Base-by-base conservation (phyloP, 1,140 invertebrate genomes). In the Drosophila biarmipes region DNA sequence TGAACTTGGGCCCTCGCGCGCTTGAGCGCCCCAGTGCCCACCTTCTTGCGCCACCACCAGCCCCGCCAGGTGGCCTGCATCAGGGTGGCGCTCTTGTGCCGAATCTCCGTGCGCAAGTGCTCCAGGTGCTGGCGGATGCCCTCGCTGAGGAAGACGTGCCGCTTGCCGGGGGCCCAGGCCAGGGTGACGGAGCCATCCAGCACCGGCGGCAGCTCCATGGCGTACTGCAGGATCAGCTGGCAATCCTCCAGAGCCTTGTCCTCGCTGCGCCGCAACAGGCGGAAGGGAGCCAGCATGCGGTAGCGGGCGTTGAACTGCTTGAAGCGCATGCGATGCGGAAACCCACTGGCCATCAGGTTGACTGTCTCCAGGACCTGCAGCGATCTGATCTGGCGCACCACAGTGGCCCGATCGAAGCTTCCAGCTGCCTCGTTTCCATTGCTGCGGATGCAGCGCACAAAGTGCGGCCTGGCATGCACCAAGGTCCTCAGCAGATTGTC, bases 331-430 rank as follows among this genome's bases (percentile, higher is more conserved):
- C 98, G 94, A 92, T 99, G 98, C 6, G 98, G 97, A 92, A 97
- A 98, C 10, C 97, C 96, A 73, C 96, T 96, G 15, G 97, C 97
- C 97, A 98, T 98, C 31, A 99, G 92, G 92, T 98, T 98, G 15
- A 98, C 97, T 27, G 98, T 98, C 93, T 98, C 97, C 19, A 98
- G 92, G n/a, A 98, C 95, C 93, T 98, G 98, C 31, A 99, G 93
- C 1, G 97, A 97, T 29, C 97, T 94, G 63, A 98, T 96, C 93
- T 99, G 93, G 6, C 92, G 86, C 85, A 97, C 96, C 14, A 98
- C 96, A 1, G 95, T 95, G 15, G 94, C 93, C 35, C 97, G 94
- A 86, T 98, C 97, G 87, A 98, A 97, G 71, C 95, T 93, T 82
- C 95, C 95, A 7, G 96, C 94, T 8, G 94, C 94, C 92, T 98